Conservation (phyloP, 1,140 invertebrate species). For the Triops longicaudatus region DNA sequence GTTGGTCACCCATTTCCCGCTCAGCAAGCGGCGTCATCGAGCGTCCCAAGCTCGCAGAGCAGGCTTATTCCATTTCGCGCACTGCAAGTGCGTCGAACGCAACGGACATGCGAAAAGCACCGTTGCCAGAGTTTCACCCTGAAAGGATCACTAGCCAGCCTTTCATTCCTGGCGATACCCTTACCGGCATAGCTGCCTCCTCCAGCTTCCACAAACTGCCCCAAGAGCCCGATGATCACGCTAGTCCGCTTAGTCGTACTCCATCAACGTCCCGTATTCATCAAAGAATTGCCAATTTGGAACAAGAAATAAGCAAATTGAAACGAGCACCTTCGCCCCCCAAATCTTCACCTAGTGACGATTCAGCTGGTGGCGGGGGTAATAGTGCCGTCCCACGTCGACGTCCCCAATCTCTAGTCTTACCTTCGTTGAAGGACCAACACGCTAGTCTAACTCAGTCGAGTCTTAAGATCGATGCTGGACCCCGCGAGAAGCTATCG, state of each 20-base stretch:
- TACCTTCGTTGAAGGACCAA: neutral
- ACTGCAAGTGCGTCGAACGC: constrained; percentile 15
- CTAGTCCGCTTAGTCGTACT: constrained; percentile 22
- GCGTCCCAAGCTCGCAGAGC: neutral
- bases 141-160: constrained; percentile 24
- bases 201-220: constrained; percentile 8
- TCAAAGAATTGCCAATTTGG: neutral
- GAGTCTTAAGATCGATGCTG: neutral
- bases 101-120: constrained; percentile 17
- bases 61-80: constrained; percentile 26
- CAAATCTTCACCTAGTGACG: neutral
- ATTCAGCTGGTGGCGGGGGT: neutral
- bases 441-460: neutral
- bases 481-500: neutral
- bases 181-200: constrained; percentile 30
- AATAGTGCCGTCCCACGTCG: neutral
- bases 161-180: constrained; percentile 29
- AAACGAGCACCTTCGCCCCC: neutral
- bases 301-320: neutral
- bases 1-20: neutral
- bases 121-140: neutral
- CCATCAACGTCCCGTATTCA: constrained; percentile 25
- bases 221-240: neutral
- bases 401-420: neutral
- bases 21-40: constrained; percentile 8